Conservation (phyloP, 2,113 vertebrate species). For the Phodopus roborovskii region DNA sequence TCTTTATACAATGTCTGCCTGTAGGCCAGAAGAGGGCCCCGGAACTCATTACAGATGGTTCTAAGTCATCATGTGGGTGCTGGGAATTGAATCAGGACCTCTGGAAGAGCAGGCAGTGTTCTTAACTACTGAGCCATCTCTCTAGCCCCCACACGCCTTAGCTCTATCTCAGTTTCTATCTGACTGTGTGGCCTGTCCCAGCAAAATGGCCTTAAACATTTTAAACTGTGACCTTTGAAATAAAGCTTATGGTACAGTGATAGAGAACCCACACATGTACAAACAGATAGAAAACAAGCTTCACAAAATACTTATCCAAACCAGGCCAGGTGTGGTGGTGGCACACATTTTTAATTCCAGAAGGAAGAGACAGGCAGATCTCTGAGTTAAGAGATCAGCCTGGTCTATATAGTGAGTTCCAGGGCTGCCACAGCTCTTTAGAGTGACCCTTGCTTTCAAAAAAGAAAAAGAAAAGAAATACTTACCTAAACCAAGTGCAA, state of each 20-base stretch:
- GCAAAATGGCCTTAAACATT: neutral
- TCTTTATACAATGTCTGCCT: no score
- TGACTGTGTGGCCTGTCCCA: neutral
- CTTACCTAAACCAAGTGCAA: neutral
- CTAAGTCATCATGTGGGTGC: no score
- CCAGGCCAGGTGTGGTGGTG: neutral
- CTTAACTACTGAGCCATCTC: neutral
- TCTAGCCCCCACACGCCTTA: neutral
- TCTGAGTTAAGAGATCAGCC: neutral
- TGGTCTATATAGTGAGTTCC: neutral
- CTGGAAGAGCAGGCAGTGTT: no score
- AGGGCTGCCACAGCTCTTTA: neutral
- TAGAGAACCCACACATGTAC: neutral
- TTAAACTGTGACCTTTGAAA: conserved; percentile 24
- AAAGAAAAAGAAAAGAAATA: neutral
- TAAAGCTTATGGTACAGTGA: neutral
- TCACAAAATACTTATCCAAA: conserved; percentile 2
- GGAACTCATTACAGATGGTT: no score
- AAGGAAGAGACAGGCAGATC: neutral
- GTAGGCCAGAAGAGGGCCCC: no score
- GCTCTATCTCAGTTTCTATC: neutral
- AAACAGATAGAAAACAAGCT: conserved; percentile 6
- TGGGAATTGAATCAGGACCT: no score
- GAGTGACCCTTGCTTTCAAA: neutral
- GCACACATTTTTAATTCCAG: neutral